Base-by-base conservation (phyloP, 2,113 vertebrate genomes). In the Phylloscopus trochilus region DNA sequence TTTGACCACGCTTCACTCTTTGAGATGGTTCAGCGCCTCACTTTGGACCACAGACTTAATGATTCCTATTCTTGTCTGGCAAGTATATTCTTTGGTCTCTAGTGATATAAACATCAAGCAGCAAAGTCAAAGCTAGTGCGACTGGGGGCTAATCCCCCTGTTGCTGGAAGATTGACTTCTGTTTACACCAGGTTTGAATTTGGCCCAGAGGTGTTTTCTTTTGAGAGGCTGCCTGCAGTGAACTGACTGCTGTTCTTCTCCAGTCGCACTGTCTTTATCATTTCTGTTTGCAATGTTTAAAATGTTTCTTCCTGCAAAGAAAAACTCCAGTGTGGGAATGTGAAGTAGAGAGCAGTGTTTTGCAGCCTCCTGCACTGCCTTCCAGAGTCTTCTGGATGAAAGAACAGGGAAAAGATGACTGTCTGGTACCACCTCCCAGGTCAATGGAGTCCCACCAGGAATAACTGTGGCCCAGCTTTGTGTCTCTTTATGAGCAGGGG, bases 51-150 rank as follows among this genome's bases (percentile, higher is more conserved):
- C 98, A 99, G 99, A 98, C 99, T 99, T 96, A 99, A 99, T 80
- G 99, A 99, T 98, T 99, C 99, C 87, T 99, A 99, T 98, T 99
- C 99, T 97, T 99, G 99, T 97, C 98, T 99, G 99, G 99, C 99
- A 98, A 98, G 99, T 97, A 98, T 98, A 97, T 97, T 97, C 98
- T 98, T 98, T 98, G 96, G 97, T 98, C 97, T 98, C 96, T 97
- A 97, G 97, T 93, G 94, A 94, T 98, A 97, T 97, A 97, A 97
- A 96, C 91, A 52, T 90, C 89, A 83, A 95, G 90, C 95, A 93
- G 90, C 92, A 96, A 97, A 96, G 66, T 97, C 94, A 97, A 96
- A 96, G 75, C 82, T 97, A 92, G 94, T 92, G 69, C 7, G 7
- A 96, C 78, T 87, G 35, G 92, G 90, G 94, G 90, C 83, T 89